These are phyloP conservation scores for Bruchidius siliquastri DNA, from an alignment of 2,888 invertebrate genomes.

Conservation along the genomic window DNA sequence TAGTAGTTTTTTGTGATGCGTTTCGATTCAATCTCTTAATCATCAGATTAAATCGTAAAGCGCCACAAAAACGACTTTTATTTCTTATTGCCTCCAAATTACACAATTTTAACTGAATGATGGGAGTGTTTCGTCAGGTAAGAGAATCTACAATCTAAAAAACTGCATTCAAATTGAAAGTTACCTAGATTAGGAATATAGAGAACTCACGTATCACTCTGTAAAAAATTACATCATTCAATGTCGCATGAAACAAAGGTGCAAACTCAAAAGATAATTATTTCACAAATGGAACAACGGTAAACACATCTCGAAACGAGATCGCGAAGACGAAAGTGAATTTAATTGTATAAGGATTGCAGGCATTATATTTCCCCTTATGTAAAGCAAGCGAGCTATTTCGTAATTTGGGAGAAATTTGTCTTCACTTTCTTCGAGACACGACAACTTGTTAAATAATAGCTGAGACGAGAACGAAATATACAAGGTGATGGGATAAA, in stretches of 20 bases:
- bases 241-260: not conserved
- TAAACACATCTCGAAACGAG: not conserved
- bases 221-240: not conserved
- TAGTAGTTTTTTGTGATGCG: no score
- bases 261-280: not conserved
- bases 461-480: not conserved
- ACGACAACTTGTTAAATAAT: not conserved
- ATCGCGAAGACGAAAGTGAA: not conserved
- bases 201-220: not conserved
- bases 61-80: no score
- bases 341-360: not conserved
- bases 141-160: no score
- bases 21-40: no score
- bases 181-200: no score
- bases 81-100: no score
- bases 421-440: not conserved
- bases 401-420: not conserved
- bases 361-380: not conserved
- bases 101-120: no score
- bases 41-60: no score
- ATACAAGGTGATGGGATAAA: not conserved
- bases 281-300: not conserved
- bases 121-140: no score
- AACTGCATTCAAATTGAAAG: no score
- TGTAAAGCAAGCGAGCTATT: not conserved